Percentiles rank a stretch among this genome's conserved stretches.
phyloP scores from a whole-genome alignment of 2,113 vertebrate genomes.

The Mus spicilegus region DNA sequence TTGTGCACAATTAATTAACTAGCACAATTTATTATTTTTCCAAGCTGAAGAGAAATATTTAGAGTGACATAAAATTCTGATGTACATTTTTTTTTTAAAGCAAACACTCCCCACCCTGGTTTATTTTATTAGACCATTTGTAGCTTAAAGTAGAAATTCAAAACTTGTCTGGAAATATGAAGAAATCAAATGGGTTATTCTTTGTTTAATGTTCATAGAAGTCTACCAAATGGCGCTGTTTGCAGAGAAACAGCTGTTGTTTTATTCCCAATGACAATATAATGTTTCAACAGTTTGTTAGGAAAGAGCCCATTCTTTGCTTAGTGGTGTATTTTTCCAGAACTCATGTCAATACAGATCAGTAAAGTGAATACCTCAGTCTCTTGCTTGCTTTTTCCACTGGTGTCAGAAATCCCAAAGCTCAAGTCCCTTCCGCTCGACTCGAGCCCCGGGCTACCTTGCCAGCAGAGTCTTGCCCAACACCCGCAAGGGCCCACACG shows the following conservation, averaged over 20 bases:
- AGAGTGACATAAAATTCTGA: constrained; percentile 3
- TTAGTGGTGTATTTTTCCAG: constrained; percentile 35
- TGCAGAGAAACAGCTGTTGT: constrained; percentile 75
- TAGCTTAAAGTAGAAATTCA: constrained; percentile 9
- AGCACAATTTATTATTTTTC: neutral
- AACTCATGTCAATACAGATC: constrained; percentile 14
- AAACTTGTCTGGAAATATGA: constrained; percentile 61
- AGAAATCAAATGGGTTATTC: constrained; percentile 69
- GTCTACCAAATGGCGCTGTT: constrained; percentile 75
- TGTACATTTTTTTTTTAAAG: neutral
- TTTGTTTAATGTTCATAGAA: constrained; percentile 79
- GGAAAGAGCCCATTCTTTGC: constrained; percentile 36
- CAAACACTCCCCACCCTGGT: neutral
- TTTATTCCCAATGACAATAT: constrained; percentile 72
- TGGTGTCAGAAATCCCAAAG: neutral
- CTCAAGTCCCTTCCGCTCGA: too few species aligned
- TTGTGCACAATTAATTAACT: neutral
- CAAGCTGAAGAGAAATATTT: neutral
- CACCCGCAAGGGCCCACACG: too few species aligned
- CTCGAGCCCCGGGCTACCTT: too few species aligned
- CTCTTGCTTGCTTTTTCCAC: neutral
- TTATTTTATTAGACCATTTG: constrained; percentile 53
- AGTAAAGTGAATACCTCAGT: neutral
- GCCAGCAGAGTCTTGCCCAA: too few species aligned
- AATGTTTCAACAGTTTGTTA: constrained; percentile 71